A percentile compares a stretch with the other conserved stretches of the same genome.
phyloP scores from a whole-genome alignment of 2,113 vertebrate species.

The Sturnus vulgaris region DNA sequence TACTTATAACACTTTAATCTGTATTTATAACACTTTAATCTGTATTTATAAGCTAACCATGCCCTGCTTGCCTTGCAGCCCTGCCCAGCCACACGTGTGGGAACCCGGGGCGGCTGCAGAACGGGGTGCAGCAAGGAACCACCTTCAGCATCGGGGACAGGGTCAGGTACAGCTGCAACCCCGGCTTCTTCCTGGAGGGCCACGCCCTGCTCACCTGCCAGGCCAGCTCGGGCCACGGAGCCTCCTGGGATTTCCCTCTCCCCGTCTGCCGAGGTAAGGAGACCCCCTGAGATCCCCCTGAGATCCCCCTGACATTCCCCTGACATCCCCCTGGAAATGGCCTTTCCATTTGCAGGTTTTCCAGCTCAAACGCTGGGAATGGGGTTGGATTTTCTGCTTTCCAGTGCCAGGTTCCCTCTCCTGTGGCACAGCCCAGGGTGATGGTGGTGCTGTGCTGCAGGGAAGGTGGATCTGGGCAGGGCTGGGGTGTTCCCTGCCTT shows the following conservation, averaged over 20 bases:
- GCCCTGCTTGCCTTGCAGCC: slow-evolving; percentile 69
- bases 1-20: too few species aligned
- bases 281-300: too few species aligned
- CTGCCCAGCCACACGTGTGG: slow-evolving; percentile 95
- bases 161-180: slow-evolving; percentile 94
- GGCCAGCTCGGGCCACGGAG: slow-evolving; percentile 78
- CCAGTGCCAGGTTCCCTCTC: fast-evolving
- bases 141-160: slow-evolving; percentile 95
- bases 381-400: background rate
- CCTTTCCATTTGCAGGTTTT: background rate
- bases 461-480: fast-evolving
- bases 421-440: fast-evolving
- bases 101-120: slow-evolving; percentile 89
- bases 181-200: slow-evolving; percentile 90
- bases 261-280: slow-evolving; percentile 91
- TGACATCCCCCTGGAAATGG: too few species aligned
- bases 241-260: slow-evolving; percentile 96
- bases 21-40: too few species aligned
- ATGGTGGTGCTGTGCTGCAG: fast-evolving
- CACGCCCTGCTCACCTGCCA: slow-evolving; percentile 93
- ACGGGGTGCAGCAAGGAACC: slow-evolving; percentile 90
- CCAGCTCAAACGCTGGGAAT: background rate
- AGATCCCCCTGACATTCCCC: too few species aligned
- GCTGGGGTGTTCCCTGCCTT: fast-evolving
- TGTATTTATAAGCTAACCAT: background rate